These are phyloP conservation scores for Maniola hyperantus DNA, from an alignment of 2,888 invertebrate species.

Conservation along the genomic window DNA sequence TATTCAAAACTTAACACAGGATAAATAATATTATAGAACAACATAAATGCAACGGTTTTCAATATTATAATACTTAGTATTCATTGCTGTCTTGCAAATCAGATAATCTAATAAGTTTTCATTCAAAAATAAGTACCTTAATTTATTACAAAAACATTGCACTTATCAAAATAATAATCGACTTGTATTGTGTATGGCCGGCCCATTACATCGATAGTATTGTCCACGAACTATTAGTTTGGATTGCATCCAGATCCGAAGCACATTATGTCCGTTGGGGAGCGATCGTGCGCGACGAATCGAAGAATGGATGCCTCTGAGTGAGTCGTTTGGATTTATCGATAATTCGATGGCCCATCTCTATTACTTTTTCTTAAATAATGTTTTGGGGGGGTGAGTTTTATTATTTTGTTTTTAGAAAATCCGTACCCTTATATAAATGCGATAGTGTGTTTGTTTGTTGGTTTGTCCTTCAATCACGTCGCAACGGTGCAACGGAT, in stretches of 20 bases:
- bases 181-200: conserved; percentile 34
- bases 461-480: too few species aligned
- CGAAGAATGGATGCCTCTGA: conserved; percentile 45
- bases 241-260: conserved; percentile 60
- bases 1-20: too few species aligned
- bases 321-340: conserved; percentile 53
- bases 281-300: conserved; percentile 66
- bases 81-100: neutral
- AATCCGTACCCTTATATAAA: neutral
- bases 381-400: conserved; percentile 3
- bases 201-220: conserved; percentile 59
- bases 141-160: conserved; percentile 42
- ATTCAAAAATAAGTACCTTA: neutral
- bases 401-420: neutral
- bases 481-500: too few species aligned
- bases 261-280: conserved; percentile 50
- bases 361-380: conserved; percentile 38
- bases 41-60: too few species aligned
- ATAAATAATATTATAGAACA: too few species aligned
- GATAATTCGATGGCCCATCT: conserved; percentile 48
- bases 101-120: neutral
- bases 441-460: too few species aligned
- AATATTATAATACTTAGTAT: too few species aligned
- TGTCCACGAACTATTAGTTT: conserved; percentile 63
- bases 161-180: conserved; percentile 24